Evolutionary conservation across 2,113 vertebrate genomes (phyloP).

Genomic region (Lepus americanus): DNA sequence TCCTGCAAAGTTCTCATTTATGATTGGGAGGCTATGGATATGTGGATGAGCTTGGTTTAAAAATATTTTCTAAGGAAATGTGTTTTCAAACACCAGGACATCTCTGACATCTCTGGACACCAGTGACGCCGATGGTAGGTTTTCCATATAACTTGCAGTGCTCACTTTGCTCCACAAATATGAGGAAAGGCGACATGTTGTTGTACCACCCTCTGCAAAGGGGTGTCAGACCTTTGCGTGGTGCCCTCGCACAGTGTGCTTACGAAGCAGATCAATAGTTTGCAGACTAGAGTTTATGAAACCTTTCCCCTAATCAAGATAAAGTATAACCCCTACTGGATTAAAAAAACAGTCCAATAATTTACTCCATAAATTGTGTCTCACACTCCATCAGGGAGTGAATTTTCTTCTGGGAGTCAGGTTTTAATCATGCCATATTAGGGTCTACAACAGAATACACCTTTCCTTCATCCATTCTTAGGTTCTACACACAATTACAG

Average conservation of each 20-base stretch:
- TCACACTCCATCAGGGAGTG: conserved; percentile 68
- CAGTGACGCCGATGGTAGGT: accelerated
- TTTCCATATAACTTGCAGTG: accelerated
- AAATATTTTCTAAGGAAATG: neutral
- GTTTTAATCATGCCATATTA: conserved; percentile 68
- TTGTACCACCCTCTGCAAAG: accelerated
- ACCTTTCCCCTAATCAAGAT: conserved; percentile 80
- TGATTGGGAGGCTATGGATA: accelerated
- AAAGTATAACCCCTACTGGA: conserved; percentile 80
- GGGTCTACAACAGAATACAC: conserved; percentile 27
- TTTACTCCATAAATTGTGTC: conserved; percentile 73
- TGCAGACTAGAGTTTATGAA: conserved; percentile 9
- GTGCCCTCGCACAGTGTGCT: accelerated
- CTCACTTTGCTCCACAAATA: accelerated
- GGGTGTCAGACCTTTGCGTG: accelerated
- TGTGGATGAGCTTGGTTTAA: neutral
- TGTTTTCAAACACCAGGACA: neutral
- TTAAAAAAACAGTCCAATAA: conserved; percentile 72
- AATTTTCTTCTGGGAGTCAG: conserved; percentile 54
- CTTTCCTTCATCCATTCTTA: conserved; percentile 52
- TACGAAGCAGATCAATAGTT: conserved; percentile 61
- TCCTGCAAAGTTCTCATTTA: accelerated
- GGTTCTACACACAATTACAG: neutral
- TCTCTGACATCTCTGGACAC: accelerated
- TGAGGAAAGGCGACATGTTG: accelerated